A percentile compares a stretch with the other conserved stretches of the same genome.
phyloP scores from a whole-genome alignment of 2,113 vertebrate species.

The Microtus montanus region DNA sequence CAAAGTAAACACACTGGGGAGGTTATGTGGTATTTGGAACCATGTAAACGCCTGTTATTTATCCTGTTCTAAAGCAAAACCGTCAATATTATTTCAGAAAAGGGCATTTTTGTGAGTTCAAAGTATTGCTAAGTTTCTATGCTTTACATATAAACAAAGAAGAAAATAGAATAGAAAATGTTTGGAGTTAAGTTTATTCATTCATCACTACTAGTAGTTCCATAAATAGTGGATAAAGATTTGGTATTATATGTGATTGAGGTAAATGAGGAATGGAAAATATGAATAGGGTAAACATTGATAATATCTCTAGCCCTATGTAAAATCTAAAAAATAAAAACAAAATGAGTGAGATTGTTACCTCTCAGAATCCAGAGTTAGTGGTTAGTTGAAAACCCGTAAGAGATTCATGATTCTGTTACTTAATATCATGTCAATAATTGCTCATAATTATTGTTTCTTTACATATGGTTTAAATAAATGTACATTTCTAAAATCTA shows the following conservation, averaged over 20 bases:
- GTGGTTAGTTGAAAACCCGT: background rate
- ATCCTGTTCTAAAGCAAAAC: background rate
- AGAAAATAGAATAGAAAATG: background rate
- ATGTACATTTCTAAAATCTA: constrained; percentile 6
- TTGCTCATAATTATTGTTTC: background rate
- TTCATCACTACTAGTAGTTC: constrained; percentile 16
- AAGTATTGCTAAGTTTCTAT: background rate
- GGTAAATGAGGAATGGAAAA: background rate
- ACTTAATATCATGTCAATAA: background rate
- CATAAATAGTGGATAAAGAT: background rate
- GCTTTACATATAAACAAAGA: background rate
- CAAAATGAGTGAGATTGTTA: background rate
- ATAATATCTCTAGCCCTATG: background rate
- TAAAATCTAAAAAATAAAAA: background rate
- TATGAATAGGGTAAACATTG: background rate
- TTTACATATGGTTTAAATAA: background rate
- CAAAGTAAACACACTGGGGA: background rate
- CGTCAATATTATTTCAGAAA: constrained; percentile 16
- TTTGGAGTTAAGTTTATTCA: constrained; percentile 24
- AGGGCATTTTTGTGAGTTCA: background rate
- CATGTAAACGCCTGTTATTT: background rate
- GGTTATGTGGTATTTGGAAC: constrained; percentile 28
- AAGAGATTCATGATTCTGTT: background rate
- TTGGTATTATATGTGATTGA: background rate
- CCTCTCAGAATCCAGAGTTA: background rate